Conservation (phyloP, 2,888 invertebrate species). For the Aphidoletes aphidimyza region DNA sequence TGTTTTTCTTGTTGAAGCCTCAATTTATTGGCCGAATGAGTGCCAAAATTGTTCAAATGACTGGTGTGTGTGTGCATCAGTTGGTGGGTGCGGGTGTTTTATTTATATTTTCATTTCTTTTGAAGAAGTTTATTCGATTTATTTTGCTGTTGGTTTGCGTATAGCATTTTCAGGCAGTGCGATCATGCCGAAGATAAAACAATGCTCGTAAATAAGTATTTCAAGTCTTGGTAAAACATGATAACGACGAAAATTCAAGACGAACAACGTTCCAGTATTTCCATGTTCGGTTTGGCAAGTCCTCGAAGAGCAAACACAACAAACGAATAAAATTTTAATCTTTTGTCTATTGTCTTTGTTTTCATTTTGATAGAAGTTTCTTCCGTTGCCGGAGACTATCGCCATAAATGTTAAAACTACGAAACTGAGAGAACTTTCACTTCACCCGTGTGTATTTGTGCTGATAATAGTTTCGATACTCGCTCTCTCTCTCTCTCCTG, state of each 20-base stretch:
- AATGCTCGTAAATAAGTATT: constrained; percentile 29
- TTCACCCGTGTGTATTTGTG: neutral
- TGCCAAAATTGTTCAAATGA: constrained; percentile 4
- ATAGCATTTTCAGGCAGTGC: neutral
- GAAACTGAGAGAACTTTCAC: neutral
- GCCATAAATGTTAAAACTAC: neutral
- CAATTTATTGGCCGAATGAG: constrained; percentile 33
- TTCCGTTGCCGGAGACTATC: too few species aligned
- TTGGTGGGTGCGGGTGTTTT: neutral
- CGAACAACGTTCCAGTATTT: neutral
- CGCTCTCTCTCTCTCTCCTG: too few species aligned
- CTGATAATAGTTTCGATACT: constrained; percentile 46
- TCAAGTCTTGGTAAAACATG: constrained; percentile 34
- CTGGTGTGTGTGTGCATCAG: neutral
- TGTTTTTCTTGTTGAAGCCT: neutral
- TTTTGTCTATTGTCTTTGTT: constrained; percentile 18
- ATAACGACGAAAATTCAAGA: constrained; percentile 28
- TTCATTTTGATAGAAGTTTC: neutral
- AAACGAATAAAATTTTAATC: constrained; percentile 50
- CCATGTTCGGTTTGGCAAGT: neutral
- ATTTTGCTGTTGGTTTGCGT: neutral
- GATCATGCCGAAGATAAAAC: constrained; percentile 40
- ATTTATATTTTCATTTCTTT: neutral
- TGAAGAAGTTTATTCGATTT: neutral
- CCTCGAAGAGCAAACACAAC: neutral